Base-by-base conservation (phyloP, 2,888 invertebrate genomes). In the Hyles lineata region DNA sequence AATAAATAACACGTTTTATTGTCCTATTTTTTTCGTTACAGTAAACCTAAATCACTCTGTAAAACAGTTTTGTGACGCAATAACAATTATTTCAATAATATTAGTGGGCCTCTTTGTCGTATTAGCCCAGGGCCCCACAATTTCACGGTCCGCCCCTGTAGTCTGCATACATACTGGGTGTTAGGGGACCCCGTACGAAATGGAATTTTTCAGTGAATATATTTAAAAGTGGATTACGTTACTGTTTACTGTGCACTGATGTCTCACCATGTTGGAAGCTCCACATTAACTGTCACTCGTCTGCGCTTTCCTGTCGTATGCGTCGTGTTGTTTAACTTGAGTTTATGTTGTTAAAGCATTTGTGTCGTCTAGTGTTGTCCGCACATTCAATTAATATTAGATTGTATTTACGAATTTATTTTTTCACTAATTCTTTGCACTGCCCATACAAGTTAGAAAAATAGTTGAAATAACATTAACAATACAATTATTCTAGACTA, bases 281-380 rank as follows among this genome's bases (percentile, higher is more conserved):
- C 35, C 43, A 67, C 67, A 17, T 50, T 67, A 67, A 67, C 67
- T 50, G 67, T 67, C 67, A 67, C 67, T 43, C 15, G 63, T 63
- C 21, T 63, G 35, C 35, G 43, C 50, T 50, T 15, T 21, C 21
- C 25, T 67, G 15, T 67, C 67, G n/a, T 55, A n/a, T n/a, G 17
- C 67, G 23, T 67, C 43, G 50, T 63, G 63, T 63, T 35, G 63
- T 35, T 35, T 63, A 43, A 17, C 43, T 50, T 21, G 35, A 43
- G 8, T 63, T 23, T 50, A 21, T 43, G 21, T 43, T 63, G 17
- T 23, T 23, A 50, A 50, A 25, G 58, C 74, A 17, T 62, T 72
- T 74, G 58, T 71, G 59, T 60, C 17, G 50, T 69, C 58, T 60
- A 70, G 29, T 60, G 21, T 55, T 71, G 70, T 63, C 60, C 43